phyloP scores from a whole-genome alignment of 2,113 vertebrate genomes.

The Chionodraco myersi region DNA sequence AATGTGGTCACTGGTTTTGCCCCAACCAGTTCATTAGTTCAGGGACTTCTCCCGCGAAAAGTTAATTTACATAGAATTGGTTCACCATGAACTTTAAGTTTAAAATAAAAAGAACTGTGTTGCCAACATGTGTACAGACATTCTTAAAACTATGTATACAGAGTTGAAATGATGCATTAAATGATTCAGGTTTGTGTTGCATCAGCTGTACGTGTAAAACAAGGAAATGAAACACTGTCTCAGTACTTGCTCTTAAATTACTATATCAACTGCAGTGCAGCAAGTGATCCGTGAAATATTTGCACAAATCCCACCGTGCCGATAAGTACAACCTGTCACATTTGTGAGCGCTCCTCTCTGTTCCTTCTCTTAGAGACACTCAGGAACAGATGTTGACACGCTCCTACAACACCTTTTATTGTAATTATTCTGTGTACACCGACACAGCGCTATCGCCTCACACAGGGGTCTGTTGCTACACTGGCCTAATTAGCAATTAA shows the following conservation, averaged over 20 bases:
- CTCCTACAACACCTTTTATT: constrained; percentile 62
- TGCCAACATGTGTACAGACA: background rate
- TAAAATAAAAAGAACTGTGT: background rate
- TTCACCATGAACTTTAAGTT: background rate
- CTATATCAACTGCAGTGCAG: background rate
- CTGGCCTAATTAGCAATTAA: constrained; percentile 79
- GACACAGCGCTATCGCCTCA: constrained; percentile 71
- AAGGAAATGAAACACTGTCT: background rate
- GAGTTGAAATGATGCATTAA: background rate
- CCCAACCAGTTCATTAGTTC: background rate
- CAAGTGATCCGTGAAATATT: constrained; percentile 15
- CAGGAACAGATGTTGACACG: constrained; percentile 67
- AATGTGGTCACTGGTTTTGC: constrained; percentile 1
- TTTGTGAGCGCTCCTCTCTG: constrained; percentile 15
- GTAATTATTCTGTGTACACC: constrained; percentile 76
- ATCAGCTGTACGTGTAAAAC: background rate
- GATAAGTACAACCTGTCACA: constrained; percentile 26
- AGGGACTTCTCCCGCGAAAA: background rate
- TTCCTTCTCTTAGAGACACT: constrained; percentile 33
- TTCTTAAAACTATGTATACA: background rate
- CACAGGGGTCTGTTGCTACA: constrained; percentile 69
- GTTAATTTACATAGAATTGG: background rate
- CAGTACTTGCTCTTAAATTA: constrained; percentile 1
- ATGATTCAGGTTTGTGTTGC: background rate
- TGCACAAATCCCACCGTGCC: background rate